Base-by-base conservation (phyloP, 2,797 vertebrate genomes). In the Sardinella longiceps region DNA sequence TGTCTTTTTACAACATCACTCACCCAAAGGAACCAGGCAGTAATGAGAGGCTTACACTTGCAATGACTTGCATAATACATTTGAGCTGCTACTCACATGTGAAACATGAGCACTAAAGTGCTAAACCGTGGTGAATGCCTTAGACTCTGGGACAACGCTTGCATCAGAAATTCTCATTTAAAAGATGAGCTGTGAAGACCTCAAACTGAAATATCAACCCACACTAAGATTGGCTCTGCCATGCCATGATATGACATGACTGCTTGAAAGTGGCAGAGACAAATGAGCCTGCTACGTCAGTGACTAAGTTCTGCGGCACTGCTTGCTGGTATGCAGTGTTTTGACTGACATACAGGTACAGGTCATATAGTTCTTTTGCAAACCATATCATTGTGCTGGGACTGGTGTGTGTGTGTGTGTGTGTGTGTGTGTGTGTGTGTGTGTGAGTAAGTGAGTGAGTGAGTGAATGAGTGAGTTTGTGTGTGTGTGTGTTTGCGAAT, bases 301-400 rank as follows among this genome's bases (percentile, higher is more conserved):
- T 33, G 63, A 70, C 28, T 39, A 9, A 77, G 70, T 43, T 39
- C 70, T 77, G 70, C 37, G 6, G 70, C 70, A 39, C 33, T 83
- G 81, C 50, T 66, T 81, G 86, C 86, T 83, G 85, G 60, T 28
- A 77, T 43, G 2, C 70, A 43, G 30, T 15, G 12, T 15, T 37
- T 33, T 70, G 30, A 70, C 30, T 33, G 30, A 33, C 25, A 63
- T 2, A n/a, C n/a, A n/a, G n/a, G n/a, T n/a, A n/a, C n/a, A n/a
- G n/a, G n/a, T 30, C 14, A 5, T 70, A 18, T 37, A 33, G 30
- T 70, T 77, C 20, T 74, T 39, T 37, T 74, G 15, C 20, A 18
- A 1, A 14, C 33, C 66, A 7, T 70, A 70, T 39, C 33, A 77
- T 1, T 7, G 5, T 39, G 3, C 33, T 18, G 15, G 33, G 30